A percentile compares a stretch with the other conserved stretches of the same genome.
Conservation (phyloP, 2,113 vertebrate species). For the Leptobrachium ailaonicum region DNA sequence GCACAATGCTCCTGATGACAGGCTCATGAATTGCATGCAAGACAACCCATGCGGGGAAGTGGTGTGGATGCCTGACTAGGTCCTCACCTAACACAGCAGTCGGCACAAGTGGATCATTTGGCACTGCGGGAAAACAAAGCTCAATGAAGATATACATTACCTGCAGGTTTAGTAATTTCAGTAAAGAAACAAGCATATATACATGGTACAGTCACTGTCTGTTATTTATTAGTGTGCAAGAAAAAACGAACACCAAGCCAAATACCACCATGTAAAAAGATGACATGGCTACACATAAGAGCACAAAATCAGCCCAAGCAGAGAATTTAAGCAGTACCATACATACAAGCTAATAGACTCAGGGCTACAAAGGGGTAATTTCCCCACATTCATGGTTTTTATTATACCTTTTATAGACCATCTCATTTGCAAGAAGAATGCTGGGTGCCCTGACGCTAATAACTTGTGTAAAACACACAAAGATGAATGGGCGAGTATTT, state of each 20-base stretch:
- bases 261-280: background rate
- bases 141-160: conserved; percentile 70
- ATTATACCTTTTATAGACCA: background rate
- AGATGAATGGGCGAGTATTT: conserved; percentile 15
- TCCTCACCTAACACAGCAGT: conserved; percentile 99
- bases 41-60: conserved; percentile 65
- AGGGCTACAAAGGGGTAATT: background rate
- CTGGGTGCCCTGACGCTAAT: background rate
- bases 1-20: conserved; percentile 46
- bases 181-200: conserved; percentile 46
- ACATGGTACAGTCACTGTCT: conserved; percentile 44
- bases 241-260: conserved; percentile 10
- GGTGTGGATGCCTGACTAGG: conserved; percentile 63
- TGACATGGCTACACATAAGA: background rate
- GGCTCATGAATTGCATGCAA: conserved; percentile 67
- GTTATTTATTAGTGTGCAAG: conserved; percentile 41
- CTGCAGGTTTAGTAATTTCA: conserved; percentile 57
- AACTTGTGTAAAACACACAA: conserved; percentile 10
- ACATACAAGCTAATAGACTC: background rate
- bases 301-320: background rate
- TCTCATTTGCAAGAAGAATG: background rate
- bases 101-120: conserved; percentile 97
- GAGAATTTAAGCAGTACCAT: background rate
- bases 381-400: background rate
- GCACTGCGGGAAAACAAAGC: conserved; percentile 91